These are phyloP conservation scores for Felis catus DNA, from an alignment of 2,113 vertebrate species.

Conservation along the genomic window DNA sequence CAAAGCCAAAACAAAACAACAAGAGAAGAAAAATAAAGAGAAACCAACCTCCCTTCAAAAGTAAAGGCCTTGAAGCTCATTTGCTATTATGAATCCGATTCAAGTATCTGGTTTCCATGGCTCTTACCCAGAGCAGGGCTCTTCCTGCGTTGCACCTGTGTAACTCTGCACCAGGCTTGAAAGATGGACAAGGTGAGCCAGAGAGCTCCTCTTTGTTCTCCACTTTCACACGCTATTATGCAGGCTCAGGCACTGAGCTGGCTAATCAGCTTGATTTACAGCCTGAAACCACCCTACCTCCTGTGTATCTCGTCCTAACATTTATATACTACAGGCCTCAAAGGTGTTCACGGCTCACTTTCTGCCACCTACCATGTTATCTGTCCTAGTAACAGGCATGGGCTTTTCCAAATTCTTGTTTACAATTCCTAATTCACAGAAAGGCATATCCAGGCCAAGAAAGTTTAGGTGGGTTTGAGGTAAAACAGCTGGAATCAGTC, in stretches of 20 bases:
- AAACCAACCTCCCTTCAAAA: background rate
- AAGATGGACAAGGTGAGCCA: slow-evolving; percentile 31
- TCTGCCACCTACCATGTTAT: background rate
- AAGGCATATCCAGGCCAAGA: background rate
- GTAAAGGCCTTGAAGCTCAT: slow-evolving; percentile 15
- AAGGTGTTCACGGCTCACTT: background rate
- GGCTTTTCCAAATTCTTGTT: background rate
- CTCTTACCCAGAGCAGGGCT: background rate
- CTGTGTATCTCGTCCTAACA: background rate
- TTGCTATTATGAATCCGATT: slow-evolving; percentile 28
- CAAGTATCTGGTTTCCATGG: slow-evolving; percentile 57
- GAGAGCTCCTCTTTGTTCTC: background rate
- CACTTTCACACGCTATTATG: background rate
- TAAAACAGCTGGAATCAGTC: rapidly evolving
- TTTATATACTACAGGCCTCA: background rate
- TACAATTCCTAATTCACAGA: background rate
- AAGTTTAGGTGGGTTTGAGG: background rate
- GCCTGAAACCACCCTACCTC: background rate
- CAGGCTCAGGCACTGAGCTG: background rate
- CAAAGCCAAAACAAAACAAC: background rate
- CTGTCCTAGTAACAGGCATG: background rate
- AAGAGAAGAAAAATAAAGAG: background rate
- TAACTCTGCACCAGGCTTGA: slow-evolving; percentile 13
- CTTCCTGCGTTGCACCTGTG: background rate
- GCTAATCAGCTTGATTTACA: slow-evolving; percentile 22